These are phyloP conservation scores for Gymnobelideus leadbeateri DNA, from an alignment of 2,113 vertebrate species.

Conservation along the genomic window DNA sequence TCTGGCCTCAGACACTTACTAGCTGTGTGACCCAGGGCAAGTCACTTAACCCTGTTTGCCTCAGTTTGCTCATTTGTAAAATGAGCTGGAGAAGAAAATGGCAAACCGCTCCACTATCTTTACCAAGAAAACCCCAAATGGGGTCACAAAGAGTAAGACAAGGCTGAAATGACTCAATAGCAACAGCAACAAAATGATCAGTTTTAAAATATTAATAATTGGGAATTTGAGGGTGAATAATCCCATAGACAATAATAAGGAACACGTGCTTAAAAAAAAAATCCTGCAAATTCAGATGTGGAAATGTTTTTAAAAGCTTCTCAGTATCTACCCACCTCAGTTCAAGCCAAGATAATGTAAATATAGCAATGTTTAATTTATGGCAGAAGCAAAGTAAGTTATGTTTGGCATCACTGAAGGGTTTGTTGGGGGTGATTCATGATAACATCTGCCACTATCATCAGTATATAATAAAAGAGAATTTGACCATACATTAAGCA, in stretches of 20 bases:
- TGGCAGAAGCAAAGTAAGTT: slow-evolving; percentile 1
- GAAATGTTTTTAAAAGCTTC: slow-evolving; percentile 1
- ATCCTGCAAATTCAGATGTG: neutral
- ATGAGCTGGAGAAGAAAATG: neutral
- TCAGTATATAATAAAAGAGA: slow-evolving; percentile 25
- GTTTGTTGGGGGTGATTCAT: slow-evolving; percentile 3
- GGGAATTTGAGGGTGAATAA: neutral
- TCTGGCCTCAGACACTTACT: neutral
- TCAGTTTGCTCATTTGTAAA: neutral
- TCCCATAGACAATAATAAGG: neutral
- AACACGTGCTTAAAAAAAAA: neutral
- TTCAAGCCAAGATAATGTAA: neutral
- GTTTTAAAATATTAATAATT: neutral
- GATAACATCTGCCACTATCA: neutral
- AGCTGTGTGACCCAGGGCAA: neutral
- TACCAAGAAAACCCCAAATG: neutral
- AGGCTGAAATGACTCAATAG: neutral
- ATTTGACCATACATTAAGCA: slow-evolving; percentile 27
- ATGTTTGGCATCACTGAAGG: neutral
- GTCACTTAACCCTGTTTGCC: neutral
- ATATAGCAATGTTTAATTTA: neutral
- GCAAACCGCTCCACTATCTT: neutral
- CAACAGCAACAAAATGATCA: neutral
- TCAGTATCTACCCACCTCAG: neutral
- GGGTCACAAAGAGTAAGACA: neutral